Evolutionary conservation across 2,113 vertebrate genomes (phyloP).

Genomic region (Nyctibius bracteatus): DNA sequence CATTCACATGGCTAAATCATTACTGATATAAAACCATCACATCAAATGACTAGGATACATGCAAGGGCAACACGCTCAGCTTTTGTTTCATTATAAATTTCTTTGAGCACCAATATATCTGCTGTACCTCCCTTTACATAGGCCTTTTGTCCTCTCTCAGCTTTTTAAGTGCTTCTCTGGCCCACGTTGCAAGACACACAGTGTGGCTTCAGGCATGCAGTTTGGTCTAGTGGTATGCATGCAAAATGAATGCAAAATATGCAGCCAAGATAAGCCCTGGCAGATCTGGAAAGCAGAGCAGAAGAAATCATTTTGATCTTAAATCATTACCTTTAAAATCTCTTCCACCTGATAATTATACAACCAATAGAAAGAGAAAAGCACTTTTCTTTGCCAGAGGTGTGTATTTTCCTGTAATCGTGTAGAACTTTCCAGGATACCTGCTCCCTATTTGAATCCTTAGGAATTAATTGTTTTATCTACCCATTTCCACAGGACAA

Average conservation of each 20-base stretch:
- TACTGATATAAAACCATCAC: neutral
- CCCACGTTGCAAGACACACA: neutral
- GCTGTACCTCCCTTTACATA: neutral
- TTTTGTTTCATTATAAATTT: neutral
- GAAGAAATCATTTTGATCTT: neutral
- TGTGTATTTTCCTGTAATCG: neutral
- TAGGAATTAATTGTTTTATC: slow-evolving; percentile 5
- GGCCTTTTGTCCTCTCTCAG: neutral
- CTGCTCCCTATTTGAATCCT: neutral
- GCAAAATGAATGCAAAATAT: slow-evolving; percentile 39
- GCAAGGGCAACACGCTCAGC: neutral
- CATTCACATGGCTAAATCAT: neutral
- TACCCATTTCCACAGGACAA: neutral
- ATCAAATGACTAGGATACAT: neutral
- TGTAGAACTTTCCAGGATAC: neutral
- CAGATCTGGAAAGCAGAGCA: neutral
- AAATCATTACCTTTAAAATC: neutral
- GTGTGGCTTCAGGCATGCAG: neutral
- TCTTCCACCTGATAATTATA: slow-evolving; percentile 9
- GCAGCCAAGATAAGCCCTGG: slow-evolving; percentile 13
- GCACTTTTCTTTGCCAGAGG: neutral
- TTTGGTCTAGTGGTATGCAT: neutral
- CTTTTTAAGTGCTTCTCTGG: neutral
- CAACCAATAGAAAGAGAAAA: neutral
- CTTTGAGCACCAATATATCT: neutral